Evolutionary conservation across 2,888 invertebrate genomes (phyloP).

Genomic region (Chymomyza procnemis): DNA sequence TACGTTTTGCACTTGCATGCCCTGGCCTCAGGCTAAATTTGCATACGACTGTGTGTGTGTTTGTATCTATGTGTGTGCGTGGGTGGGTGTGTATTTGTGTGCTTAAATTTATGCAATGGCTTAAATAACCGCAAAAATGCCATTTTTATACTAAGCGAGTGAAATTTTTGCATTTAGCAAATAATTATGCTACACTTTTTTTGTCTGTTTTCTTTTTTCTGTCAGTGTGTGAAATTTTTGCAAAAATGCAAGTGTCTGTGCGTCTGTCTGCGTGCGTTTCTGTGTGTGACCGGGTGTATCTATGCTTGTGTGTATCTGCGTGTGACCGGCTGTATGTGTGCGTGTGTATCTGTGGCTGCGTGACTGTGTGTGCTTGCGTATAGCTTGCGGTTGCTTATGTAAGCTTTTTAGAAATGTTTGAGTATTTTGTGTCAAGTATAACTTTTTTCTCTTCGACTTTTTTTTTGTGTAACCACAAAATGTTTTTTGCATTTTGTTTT

Average conservation of each 20-base stretch:
- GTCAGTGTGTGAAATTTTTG: not conserved
- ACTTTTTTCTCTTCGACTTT: slow-evolving; percentile 31
- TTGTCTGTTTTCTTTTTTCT: slow-evolving; percentile 11
- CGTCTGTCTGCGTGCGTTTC: not conserved
- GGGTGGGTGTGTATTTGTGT: slow-evolving; percentile 21
- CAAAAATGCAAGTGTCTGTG: not conserved
- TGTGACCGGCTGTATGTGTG: not conserved
- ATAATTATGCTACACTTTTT: slow-evolving; percentile 56
- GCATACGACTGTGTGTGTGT: slow-evolving; percentile 63
- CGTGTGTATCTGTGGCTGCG: not conserved
- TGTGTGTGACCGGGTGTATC: too few species aligned
- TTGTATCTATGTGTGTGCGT: slow-evolving; percentile 43
- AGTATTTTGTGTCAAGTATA: slow-evolving; percentile 46
- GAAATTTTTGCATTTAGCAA: slow-evolving; percentile 48
- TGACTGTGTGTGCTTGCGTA: not conserved
- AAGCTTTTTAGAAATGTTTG: slow-evolving; percentile 1
- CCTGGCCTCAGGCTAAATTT: slow-evolving; percentile 47
- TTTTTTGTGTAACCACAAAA: not conserved
- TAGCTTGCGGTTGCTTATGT: not conserved
- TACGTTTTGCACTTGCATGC: slow-evolving; percentile 21
- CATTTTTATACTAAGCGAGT: slow-evolving; percentile 63
- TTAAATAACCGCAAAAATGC: slow-evolving; percentile 71
- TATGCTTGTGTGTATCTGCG: too few species aligned
- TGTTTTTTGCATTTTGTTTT: not conserved
- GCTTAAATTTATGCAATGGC: slow-evolving; percentile 69